Evolutionary conservation across 2,113 vertebrate species (phyloP), one percentile per base, ranked within the genome.

Genomic region (Pluvialis apricaria): DNA sequence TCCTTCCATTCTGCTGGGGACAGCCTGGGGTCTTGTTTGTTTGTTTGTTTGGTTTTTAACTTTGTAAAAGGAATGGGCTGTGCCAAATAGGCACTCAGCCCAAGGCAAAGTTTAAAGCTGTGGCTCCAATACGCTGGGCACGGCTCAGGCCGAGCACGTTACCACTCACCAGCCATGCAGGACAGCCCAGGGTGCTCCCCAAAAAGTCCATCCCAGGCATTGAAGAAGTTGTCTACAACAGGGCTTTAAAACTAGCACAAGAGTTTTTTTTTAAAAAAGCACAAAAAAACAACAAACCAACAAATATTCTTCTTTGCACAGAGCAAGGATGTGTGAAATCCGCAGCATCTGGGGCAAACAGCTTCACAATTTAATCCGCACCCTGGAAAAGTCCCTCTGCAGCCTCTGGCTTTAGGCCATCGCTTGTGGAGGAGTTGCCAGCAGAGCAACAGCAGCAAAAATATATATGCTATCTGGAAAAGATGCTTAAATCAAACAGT

Each of bases 301-400:
- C 17, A 49, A 13, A 7, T 55, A 2, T 36, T 90, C 12, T 62
- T 54, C 13, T n/a, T 45, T 58, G 25, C 1, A 3, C 0, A 0
- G 20, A 84, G 7, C 18, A 34, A 77, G 26, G 54, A 52, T 14
- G 34, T n/a, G 19, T 52, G 54, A 73, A 81, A 89, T 9, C 13
- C 17, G 3, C 7, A 47, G 84, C 19, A 15, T 64, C 25, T 5
- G 13, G 29, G 24, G 4, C 21, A 51, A 77, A 29, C 10, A n/a
- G 25, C 82, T 86, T 60, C n/a, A 13, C 13, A 10, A 11, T n/a
- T 49, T 22, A 29, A 40, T 11, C 26, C 78, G 55, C 36, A 24
- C 36, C 65, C 51, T 34, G 44, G 61, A 91, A 55, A 68, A 38
- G 14, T 47, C 36, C 70, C 32, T 87, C 57, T 91, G 34, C 34